Base-by-base conservation (phyloP, 1,140 invertebrate species). In the Caenorhabditis inopinata region DNA sequence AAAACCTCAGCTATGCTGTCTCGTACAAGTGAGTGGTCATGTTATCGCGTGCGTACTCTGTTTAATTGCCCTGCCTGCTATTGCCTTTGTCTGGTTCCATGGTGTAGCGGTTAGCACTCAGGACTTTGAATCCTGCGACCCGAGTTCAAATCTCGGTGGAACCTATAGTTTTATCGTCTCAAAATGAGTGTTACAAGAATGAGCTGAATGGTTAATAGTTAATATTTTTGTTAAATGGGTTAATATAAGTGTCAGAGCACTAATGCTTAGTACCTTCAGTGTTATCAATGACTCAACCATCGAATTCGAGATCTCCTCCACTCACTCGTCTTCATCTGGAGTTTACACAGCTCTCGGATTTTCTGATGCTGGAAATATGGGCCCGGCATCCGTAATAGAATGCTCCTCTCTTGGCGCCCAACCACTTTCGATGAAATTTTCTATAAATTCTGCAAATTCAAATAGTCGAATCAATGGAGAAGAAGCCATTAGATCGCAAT, bases 111-210 rank as follows among this genome's bases (percentile, higher is more conserved):
- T 84, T 84, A 85, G 82, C 86, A 87, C 87, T 85, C 83, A 86
- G 87, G 82, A 85, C 84, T 85, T 80, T 85, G 83, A 86, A 88
- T 87, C 85, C 86, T 85, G 84, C 85, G 80, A 88, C 82, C 83
- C 83, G 85, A 86, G 85, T 87, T 88, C 83, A 84, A 85, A 85
- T 87, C 27, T 32, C 51, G 51, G 25, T 32, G 51, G 25, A 21
- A 38, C 58, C 32, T 68, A 38, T 38, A 29, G 58, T 35, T 68
- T 38, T 68, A 12, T n/a, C 18, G 25, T 38, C 51, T 51, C 23
- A 29, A 42, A n/a, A n/a, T n/a, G n/a, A n/a, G n/a, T n/a, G n/a
- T n/a, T n/a, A n/a, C n/a, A n/a, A n/a, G n/a, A n/a, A n/a, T n/a
- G n/a, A n/a, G n/a, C n/a, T n/a, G n/a, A n/a, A n/a, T n/a, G n/a